phyloP scores from a whole-genome alignment of 2,797 vertebrate species.

The Malacoraja senta region DNA sequence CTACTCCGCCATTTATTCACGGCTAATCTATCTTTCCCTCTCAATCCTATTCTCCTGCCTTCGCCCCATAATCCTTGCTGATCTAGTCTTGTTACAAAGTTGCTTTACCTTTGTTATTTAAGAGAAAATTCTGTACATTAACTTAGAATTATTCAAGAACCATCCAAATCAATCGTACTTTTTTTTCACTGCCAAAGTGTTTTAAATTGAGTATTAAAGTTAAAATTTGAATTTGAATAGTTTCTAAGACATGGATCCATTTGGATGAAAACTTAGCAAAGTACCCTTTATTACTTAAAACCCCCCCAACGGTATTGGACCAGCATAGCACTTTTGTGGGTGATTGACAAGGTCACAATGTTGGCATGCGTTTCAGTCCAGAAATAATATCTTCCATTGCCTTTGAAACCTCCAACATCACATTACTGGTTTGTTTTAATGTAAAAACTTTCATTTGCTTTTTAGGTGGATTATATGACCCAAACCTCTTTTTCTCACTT shows the following conservation, averaged over 20 bases:
- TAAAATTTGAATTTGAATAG: neutral
- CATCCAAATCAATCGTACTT: neutral
- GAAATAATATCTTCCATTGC: neutral
- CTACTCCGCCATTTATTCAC: too few relatives aligned
- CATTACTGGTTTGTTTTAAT: neutral
- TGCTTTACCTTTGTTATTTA: neutral
- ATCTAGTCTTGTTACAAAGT: neutral
- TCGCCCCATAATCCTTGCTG: too few relatives aligned
- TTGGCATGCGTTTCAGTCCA: neutral
- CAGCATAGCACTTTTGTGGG: neutral
- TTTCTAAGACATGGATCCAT: neutral
- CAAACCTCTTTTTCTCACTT: neutral
- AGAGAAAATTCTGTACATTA: neutral
- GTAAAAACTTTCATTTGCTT: neutral
- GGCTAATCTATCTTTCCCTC: too few relatives aligned
- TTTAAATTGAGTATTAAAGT: neutral
- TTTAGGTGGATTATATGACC: neutral
- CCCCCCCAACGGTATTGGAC: too few relatives aligned
- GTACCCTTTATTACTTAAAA: neutral
- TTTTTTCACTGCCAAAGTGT: neutral
- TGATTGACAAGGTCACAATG: neutral
- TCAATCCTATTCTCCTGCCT: too few relatives aligned
- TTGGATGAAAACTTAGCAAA: neutral
- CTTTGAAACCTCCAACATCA: neutral
- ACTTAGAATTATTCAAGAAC: slow-evolving; percentile 6